phyloP scores from a whole-genome alignment of 2,888 invertebrate species.

The Cantharis rufa region DNA sequence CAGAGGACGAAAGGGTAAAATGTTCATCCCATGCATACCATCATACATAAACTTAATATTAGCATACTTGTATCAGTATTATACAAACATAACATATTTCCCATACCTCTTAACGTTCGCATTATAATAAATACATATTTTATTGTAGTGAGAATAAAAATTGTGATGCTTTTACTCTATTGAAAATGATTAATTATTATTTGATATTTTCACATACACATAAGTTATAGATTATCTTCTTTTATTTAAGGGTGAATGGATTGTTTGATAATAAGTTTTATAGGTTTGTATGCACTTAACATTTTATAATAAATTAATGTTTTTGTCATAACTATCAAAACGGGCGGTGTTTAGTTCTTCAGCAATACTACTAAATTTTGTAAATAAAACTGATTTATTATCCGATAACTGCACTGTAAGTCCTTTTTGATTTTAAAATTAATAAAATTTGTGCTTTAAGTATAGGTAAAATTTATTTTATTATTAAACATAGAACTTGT shows the following conservation, averaged over 20 bases:
- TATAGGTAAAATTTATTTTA: not conserved
- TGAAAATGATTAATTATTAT: conserved; percentile 40
- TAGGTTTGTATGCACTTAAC: conserved; percentile 15
- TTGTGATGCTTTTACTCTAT: conserved; percentile 33
- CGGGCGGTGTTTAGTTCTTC: not conserved
- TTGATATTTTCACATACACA: conserved; percentile 41
- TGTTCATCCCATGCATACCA: conserved; percentile 16
- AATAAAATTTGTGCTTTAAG: not conserved
- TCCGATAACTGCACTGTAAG: not conserved
- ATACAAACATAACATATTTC: conserved; percentile 29
- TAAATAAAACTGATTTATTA: not conserved
- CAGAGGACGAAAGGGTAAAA: conserved; percentile 24
- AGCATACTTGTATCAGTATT: conserved; percentile 27
- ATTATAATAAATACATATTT: conserved; percentile 42
- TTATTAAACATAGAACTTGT: not conserved
- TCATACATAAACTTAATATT: conserved; percentile 28
- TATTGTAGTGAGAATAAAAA: conserved; percentile 38
- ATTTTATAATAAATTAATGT: conserved; percentile 5
- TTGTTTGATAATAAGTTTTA: conserved; percentile 31
- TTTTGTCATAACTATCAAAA: not conserved
- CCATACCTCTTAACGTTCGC: conserved; percentile 31
- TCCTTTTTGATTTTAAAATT: too few relatives aligned
- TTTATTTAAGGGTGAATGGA: conserved; percentile 27
- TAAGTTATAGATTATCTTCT: conserved; percentile 38
- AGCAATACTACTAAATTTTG: not conserved